phyloP scores from a whole-genome alignment of 2,888 invertebrate genomes.

The Apamea sordens region DNA sequence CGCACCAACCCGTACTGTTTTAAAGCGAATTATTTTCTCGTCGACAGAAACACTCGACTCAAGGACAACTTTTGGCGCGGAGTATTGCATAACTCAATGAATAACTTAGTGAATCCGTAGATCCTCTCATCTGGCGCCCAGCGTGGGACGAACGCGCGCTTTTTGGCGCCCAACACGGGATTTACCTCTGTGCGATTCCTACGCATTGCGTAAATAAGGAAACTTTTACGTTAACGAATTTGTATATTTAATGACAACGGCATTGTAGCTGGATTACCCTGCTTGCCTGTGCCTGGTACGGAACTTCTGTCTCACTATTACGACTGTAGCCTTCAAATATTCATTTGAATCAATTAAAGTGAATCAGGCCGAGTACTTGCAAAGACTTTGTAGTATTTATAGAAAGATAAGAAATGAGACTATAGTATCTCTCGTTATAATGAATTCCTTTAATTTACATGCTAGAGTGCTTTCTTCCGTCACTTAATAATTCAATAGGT shows the following conservation, averaged over 20 bases:
- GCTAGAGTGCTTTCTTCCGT: constrained; percentile 4
- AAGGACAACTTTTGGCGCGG: constrained; percentile 23
- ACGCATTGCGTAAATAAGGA: constrained; percentile 70
- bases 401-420: constrained; percentile 19
- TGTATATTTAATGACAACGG: constrained; percentile 67
- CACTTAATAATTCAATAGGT: background rate
- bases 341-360: constrained; percentile 68
- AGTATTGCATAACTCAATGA: constrained; percentile 52
- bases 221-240: constrained; percentile 69
- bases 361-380: constrained; percentile 30
- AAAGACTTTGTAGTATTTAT: constrained; percentile 20
- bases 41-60: constrained; percentile 4
- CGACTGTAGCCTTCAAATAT: constrained; percentile 67
- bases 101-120: constrained; percentile 27
- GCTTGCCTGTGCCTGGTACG: constrained; percentile 68
- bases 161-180: constrained; percentile 60
- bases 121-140: constrained; percentile 58
- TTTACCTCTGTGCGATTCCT: constrained; percentile 37
- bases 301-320: constrained; percentile 56
- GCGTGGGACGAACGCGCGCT: constrained; percentile 30
- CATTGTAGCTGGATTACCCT: constrained; percentile 59
- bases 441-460: constrained; percentile 23
- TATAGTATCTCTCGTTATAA: background rate
- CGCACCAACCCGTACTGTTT: constrained; percentile 14
- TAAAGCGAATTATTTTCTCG: constrained; percentile 40